Base-by-base conservation (phyloP, 2,113 vertebrate genomes). In the Illadopsis cleaveri region DNA sequence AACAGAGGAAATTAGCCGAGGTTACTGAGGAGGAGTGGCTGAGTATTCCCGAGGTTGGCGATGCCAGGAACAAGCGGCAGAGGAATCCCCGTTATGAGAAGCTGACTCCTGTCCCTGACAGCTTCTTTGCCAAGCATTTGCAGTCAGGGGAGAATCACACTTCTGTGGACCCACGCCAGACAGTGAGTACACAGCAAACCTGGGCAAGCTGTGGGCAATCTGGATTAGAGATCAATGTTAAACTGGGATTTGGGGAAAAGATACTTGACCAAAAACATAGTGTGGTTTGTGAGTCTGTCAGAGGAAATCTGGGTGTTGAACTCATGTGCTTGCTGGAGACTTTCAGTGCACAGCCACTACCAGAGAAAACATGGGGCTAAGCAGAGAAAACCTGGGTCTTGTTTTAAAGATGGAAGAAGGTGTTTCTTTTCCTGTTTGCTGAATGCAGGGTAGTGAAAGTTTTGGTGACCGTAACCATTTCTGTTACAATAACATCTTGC, bases 21-120 rank as follows among this genome's bases (percentile, higher is more conserved):
- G 99, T 99, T 48, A 99, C 99, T 0, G 99, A 99, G 62, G 99
- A 99, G 62, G 99, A 99, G 91, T 99, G 99, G 99, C 97, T 99
- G 64, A 99, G 99, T 62, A 99, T 99, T 86, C 99, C 99, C 4
- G 99, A 99, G 82, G 99, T 99, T 37, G 99, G 99, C 2, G 99
- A 99, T 37, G 99, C 99, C 87, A 98, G 99, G 86, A 99, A 99
- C 97, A 99, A 99, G 53, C 98, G 99, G 1, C 99, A 99, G 93
- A 98, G 99, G 97, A 99, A 99, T 83, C 99, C 99, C 3, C 99
- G 99, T 8, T 98, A 99, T 2, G 99, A 99, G 97, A 99, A 99
- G 82, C 98, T 99, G 93, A 99, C 99, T 9, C 99, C 99, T 15
- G 99, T 99, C 7, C 99, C 99, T 0, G 99, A 99, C 91, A 99